Evolutionary conservation across 1,140 invertebrate species (phyloP).

Genomic region (Alviniconcha marisindica): DNA sequence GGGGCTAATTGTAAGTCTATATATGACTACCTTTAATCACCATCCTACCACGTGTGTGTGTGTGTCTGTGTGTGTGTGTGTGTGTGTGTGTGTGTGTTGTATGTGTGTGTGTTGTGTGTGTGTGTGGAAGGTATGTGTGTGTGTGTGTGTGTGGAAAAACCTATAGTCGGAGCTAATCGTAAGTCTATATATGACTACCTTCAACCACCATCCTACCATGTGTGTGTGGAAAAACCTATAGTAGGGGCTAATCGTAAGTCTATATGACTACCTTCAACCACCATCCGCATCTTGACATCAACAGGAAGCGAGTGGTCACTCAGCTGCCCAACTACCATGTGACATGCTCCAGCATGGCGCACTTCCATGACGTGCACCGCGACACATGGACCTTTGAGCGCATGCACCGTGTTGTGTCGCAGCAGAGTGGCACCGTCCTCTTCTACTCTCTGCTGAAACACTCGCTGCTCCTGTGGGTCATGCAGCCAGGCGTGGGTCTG

Average conservation of each 20-base stretch:
- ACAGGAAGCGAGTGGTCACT: conserved; percentile 55
- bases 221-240: background rate
- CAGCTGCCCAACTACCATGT: conserved; percentile 56
- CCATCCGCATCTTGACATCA: no score
- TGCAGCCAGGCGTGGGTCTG: conserved; percentile 66
- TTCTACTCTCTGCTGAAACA: conserved; percentile 67
- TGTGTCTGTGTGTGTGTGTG: background rate
- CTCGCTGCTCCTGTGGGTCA: conserved; percentile 68
- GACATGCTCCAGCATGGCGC: conserved; percentile 36
- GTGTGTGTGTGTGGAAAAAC: background rate
- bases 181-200: no score
- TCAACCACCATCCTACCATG: no score
- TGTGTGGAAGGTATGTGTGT: background rate
- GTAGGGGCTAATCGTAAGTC: no score
- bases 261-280: no score
- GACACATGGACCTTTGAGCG: conserved; percentile 63
- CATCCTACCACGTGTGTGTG: no score
- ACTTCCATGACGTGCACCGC: conserved; percentile 42
- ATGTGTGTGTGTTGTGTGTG: background rate
- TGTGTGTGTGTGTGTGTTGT: background rate
- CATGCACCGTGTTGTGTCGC: conserved; percentile 60
- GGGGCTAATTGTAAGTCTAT: no score
- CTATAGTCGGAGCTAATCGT: no score
- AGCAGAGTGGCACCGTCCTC: conserved; percentile 69
- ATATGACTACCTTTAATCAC: no score